phyloP scores from a whole-genome alignment of 1,140 invertebrate genomes.

The Myzus persicae region DNA sequence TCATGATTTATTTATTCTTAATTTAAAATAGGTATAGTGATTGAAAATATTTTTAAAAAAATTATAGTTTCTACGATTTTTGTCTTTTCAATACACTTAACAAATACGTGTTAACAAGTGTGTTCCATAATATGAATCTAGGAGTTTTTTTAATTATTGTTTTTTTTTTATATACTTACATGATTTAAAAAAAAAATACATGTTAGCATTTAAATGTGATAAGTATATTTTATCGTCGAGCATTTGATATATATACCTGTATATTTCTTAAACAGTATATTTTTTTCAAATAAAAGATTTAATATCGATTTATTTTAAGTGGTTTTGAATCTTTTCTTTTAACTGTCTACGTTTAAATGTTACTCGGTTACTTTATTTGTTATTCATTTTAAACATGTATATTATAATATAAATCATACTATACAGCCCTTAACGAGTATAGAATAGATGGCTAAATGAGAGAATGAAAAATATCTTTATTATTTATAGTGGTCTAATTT shows the following conservation, averaged over 20 bases:
- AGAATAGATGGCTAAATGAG: conserved; percentile 2
- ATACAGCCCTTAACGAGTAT: conserved; percentile 47
- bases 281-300: background rate
- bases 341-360: background rate
- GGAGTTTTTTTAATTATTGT: too few species aligned
- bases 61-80: too few species aligned
- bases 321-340: background rate
- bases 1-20: background rate
- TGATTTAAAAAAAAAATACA: too few species aligned
- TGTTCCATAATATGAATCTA: too few species aligned
- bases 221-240: too few species aligned
- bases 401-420: background rate
- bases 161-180: too few species aligned
- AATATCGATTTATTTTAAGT: background rate
- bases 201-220: too few species aligned
- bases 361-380: background rate
- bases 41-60: background rate
- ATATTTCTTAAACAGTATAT: background rate
- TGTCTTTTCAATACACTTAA: too few species aligned
- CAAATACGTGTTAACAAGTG: too few species aligned
- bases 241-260: too few species aligned
- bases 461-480: conserved; percentile 36
- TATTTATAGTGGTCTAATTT: conserved; percentile 26
- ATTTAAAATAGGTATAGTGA: background rate
- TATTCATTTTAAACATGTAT: background rate